Evolutionary conservation across 2,113 vertebrate genomes (phyloP), one percentile per base, ranked within the genome.

Genomic region (Thalassarche chlororhynchos): DNA sequence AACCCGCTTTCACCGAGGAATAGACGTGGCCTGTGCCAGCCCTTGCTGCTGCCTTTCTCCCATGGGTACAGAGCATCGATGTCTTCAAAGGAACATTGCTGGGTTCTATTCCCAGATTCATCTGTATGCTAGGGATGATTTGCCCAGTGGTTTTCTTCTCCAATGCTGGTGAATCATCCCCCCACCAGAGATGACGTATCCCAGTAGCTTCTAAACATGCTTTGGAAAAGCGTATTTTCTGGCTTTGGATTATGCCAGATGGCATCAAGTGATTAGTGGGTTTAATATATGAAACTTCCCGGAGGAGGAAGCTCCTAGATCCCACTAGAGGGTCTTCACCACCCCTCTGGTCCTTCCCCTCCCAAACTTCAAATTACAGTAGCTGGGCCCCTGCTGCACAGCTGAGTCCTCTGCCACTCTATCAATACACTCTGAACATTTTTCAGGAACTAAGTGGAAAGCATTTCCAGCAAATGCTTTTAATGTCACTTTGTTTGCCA

Each of bases 401-500:
- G 47, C 42, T 29, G 82, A 83, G 32, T 62, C 49, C 29, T 90
- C 32, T 80, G 68, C 40, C 91, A 23, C 60, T 80, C 61, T 74
- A 24, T 93, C 80, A 87, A 83, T 90, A 93, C 38, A 47, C 87
- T 92, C 69, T 32, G 77, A 90, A 75, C 26, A 52, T 95, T 96
- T 97, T 96, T 97, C 97, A 92, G 72, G 65, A 97, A 82, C 68
- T 65, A 96, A 97, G 78, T 86, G 51, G 80, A 96, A 95, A 96
- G 87, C 85, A 77, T 94, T 97, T 97, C 97, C 97, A 98, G 96
- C 90, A 98, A 98, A 94, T 97, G 97, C 94, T 98, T 97, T 98
- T 97, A 98, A 97, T 81, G 88, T 93, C 93, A 85, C n/a, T 96
- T 91, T 91, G 80, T 96, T 96, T 97, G 97, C 96, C 96, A 97